These are phyloP conservation scores for Xiphophorus birchmanni DNA, from an alignment of 2,797 vertebrate genomes.

Conservation along the genomic window DNA sequence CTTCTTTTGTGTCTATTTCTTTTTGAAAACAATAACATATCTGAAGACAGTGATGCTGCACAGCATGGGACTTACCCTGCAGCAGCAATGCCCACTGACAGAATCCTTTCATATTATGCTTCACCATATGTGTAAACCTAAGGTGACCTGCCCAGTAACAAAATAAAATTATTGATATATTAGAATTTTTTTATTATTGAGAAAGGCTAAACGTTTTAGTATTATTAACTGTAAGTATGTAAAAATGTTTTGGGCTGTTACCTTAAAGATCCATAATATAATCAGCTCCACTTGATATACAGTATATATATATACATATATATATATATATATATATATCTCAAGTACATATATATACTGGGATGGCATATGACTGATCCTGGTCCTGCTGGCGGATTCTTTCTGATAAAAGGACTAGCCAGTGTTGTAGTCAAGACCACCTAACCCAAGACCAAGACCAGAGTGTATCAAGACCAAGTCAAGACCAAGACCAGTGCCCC, in stretches of 20 bases:
- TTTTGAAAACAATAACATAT: not conserved
- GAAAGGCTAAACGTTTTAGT: not conserved
- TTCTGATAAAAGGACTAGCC: not conserved
- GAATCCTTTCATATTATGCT: not conserved
- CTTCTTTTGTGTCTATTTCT: not conserved
- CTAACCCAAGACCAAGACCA: too few relatives aligned
- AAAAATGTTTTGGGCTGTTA: not conserved
- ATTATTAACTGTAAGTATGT: not conserved
- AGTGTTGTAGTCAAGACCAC: too few relatives aligned
- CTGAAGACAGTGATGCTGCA: not conserved
- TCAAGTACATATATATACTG: too few relatives aligned
- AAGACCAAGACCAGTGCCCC: too few relatives aligned
- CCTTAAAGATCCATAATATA: not conserved
- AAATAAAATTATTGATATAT: not conserved
- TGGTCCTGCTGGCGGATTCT: not conserved
- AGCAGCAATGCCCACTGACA: not conserved
- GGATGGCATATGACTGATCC: not conserved
- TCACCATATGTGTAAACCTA: not conserved
- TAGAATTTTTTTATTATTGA: not conserved
- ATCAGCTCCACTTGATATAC: not conserved
- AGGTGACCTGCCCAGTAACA: not conserved
- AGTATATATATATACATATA: too few relatives aligned
- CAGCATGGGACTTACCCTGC: not conserved
- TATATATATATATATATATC: too few relatives aligned
- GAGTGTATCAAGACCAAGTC: too few relatives aligned